Evolutionary conservation across 37 sponge, comb jelly and placozoan species (phyloP), one percentile per base, ranked within the genome.

Genomic region (Hexactinellida sp.): DNA sequence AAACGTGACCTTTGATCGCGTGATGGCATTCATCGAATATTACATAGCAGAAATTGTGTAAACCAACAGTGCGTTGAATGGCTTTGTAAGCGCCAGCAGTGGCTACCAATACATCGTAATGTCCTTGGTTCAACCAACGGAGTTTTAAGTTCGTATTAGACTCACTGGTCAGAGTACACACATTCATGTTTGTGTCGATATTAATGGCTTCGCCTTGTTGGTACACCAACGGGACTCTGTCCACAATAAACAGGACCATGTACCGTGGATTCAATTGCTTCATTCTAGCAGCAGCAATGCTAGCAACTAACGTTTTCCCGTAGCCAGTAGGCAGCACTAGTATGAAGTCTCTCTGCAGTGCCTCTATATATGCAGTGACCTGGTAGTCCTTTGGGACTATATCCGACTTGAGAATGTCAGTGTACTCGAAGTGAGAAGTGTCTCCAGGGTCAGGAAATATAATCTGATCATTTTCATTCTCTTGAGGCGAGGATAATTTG

Each of bases 281-380:
- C 76, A 63, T 63, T n/a, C 30, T 63, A 25, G 76, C 76, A 63
- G 76, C 30, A n/a, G 30, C 76, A 7, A 63, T 10, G 30, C 76
- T 63, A 7, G 76, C 76, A 7, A 63, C 30, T 63, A 63, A n/a
- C 3, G 76, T 63, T 28, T 63, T 63, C 13, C 76, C 76, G 13
- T 63, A 63, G 76, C 76, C 76, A 25, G 76, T 63, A 63, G 76
- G 76, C 76, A 63, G 76, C 3, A 63, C 76, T 28, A 63, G 52
- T 3, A 63, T 63, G 5, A 63, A 63, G 30, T 63, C 76, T 63
- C 76, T 63, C 76, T 63, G 76, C 34, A 63, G 30, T 63, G 76
- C 76, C 30, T 63, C 76, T 10, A 63, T 63, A 63, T 63, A 63
- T 21, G 76, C 76, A 21, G 34, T 63, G 3, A 28, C 34, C 34